Evolutionary conservation across 2,888 invertebrate genomes (phyloP).

Genomic region (Helicoverpa assulta): DNA sequence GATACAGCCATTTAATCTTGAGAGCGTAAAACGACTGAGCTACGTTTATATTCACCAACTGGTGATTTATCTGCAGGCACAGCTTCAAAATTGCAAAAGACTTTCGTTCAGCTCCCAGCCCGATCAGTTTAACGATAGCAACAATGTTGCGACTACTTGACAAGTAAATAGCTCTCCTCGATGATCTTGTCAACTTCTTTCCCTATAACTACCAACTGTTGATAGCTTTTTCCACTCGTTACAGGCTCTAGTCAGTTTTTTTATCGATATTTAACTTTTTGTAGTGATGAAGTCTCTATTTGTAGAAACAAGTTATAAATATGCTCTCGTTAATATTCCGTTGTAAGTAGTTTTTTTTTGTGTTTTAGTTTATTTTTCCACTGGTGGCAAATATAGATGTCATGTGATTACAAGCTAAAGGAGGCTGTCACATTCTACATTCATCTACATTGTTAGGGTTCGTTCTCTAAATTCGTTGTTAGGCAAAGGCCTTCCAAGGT

Average conservation of each 20-base stretch:
- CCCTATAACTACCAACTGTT: not conserved
- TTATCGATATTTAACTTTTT: slow-evolving; percentile 1
- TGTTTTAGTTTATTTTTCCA: not conserved
- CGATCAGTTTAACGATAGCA: slow-evolving; percentile 20
- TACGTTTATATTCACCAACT: not conserved
- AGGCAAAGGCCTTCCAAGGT: no score
- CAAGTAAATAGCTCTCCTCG: slow-evolving; percentile 21
- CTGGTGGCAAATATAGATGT: no score
- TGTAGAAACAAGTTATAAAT: not conserved
- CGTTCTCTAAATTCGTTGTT: no score
- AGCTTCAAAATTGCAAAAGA: slow-evolving; percentile 2
- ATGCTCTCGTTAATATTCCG: not conserved
- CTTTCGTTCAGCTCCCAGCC: not conserved
- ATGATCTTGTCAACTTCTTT: slow-evolving; percentile 18
- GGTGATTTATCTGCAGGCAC: not conserved
- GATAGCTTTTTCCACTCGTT: slow-evolving; percentile 1
- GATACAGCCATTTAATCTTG: no score
- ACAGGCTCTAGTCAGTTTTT: not conserved
- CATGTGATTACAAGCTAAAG: no score
- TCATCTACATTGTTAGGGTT: no score
- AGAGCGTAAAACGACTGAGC: not conserved
- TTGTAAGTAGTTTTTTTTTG: not conserved
- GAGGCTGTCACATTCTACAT: no score
- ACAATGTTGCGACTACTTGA: slow-evolving; percentile 37
- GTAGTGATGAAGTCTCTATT: not conserved